Conservation (phyloP, 2,113 vertebrate species). For the Syngnathus scovelli region DNA sequence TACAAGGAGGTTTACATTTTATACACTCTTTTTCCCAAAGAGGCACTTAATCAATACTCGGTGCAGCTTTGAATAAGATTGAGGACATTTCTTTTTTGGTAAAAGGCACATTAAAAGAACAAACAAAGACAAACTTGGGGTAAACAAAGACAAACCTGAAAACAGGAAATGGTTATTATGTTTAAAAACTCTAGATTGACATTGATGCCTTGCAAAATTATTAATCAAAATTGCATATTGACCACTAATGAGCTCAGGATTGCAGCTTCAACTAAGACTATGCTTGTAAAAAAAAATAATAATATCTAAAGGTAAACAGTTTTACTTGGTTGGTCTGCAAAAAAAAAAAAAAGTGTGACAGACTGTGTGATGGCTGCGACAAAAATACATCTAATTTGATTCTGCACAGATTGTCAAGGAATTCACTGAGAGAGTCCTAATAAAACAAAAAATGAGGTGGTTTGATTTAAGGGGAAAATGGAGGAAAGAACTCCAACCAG, state of each 20-base stretch:
- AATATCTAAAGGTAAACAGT: conserved; percentile 13
- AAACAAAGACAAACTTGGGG: background rate
- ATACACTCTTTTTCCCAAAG: conserved; percentile 23
- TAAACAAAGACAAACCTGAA: conserved; percentile 15
- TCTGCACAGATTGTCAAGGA: conserved; percentile 8
- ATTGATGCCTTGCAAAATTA: conserved; percentile 29
- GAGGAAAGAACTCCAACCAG: background rate
- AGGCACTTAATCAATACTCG: conserved; percentile 63
- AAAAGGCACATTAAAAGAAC: conserved; percentile 50
- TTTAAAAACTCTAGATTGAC: background rate
- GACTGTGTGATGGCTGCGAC: background rate
- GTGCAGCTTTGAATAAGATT: conserved; percentile 23
- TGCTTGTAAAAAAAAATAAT: background rate
- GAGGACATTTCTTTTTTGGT: conserved; percentile 25
- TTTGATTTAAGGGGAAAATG: conserved; percentile 25
- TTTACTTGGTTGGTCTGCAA: conserved; percentile 15
- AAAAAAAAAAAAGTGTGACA: conserved; percentile 18
- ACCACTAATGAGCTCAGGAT: conserved; percentile 6
- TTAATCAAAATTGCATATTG: conserved; percentile 22
- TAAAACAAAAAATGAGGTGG: conserved; percentile 8
- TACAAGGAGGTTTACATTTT: conserved; percentile 64
- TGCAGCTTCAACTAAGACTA: conserved; percentile 25
- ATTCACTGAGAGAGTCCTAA: background rate
- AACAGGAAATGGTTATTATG: conserved; percentile 7
- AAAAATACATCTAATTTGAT: conserved; percentile 11